Evolutionary conservation across 2,113 vertebrate species (phyloP).

Genomic region (Microcebus lehilahytsara): DNA sequence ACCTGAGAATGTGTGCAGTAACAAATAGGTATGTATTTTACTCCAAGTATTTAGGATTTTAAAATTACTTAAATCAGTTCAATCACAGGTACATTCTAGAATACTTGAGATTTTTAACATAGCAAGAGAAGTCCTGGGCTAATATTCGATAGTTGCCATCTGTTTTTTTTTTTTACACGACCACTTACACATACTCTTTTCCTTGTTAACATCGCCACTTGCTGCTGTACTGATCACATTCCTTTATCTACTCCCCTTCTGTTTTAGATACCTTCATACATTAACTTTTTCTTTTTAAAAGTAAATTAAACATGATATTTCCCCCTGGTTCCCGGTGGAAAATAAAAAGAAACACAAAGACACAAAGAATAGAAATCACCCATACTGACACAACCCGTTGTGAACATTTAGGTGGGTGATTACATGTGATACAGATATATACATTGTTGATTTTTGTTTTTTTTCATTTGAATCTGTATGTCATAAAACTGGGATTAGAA

Average conservation of each 20-base stretch:
- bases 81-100: neutral
- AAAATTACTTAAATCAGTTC: neutral
- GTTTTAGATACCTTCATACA: neutral
- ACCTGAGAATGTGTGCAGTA: neutral
- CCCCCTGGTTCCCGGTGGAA: neutral
- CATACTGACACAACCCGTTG: neutral
- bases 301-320: neutral
- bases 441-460: neutral
- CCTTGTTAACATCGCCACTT: neutral
- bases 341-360: slow-evolving; percentile 3
- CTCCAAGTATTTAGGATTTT: neutral
- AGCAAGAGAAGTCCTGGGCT: neutral
- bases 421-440: neutral
- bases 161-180: neutral
- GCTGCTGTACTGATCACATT: neutral
- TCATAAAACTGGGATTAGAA: neutral
- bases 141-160: neutral
- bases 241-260: neutral
- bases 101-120: neutral
- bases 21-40: neutral
- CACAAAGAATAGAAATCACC: neutral
- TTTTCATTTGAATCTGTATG: neutral
- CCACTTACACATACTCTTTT: neutral
- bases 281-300: neutral
- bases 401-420: neutral